Evolutionary conservation across 1,140 invertebrate species (phyloP).

Genomic region (Aphidius gifuensis): DNA sequence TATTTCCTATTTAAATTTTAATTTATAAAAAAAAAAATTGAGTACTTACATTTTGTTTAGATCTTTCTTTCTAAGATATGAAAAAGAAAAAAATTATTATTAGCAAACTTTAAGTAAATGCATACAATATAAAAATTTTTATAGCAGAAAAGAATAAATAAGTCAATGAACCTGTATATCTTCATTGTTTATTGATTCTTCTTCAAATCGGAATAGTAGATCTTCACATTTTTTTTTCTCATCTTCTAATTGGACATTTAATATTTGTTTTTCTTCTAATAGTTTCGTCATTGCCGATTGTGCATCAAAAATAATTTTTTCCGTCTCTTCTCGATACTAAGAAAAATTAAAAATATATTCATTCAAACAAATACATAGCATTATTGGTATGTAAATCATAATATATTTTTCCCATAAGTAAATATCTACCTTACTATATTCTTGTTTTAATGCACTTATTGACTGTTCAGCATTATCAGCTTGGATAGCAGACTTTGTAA

Average conservation of each 20-base stretch:
- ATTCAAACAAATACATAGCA: slow-evolving; percentile 8
- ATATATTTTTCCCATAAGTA: slow-evolving; percentile 13
- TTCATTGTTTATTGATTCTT: slow-evolving; percentile 75
- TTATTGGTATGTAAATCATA: neutral
- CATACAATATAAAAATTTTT: neutral
- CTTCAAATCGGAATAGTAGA: slow-evolving; percentile 86
- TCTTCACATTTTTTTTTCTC: slow-evolving; percentile 88
- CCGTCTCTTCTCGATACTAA: slow-evolving; percentile 59
- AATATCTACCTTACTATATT: slow-evolving; percentile 56
- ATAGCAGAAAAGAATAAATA: neutral
- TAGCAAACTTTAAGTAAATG: slow-evolving; percentile 7
- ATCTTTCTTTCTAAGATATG: slow-evolving; percentile 49
- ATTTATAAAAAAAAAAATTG: slow-evolving; percentile 26
- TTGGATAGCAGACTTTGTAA: slow-evolving; percentile 67
- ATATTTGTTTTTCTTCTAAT: slow-evolving; percentile 64
- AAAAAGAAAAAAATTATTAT: slow-evolving; percentile 48
- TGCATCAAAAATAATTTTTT: slow-evolving; percentile 52
- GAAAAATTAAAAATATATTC: slow-evolving; percentile 13
- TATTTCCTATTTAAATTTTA: neutral
- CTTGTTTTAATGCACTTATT: slow-evolving; percentile 50
- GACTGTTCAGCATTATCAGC: slow-evolving; percentile 66
- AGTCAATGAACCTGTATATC: slow-evolving; percentile 65
- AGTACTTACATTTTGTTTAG: slow-evolving; percentile 54
- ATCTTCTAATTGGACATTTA: slow-evolving; percentile 74
- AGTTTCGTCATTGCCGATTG: slow-evolving; percentile 53